A percentile compares a stretch with the other conserved stretches of the same genome.
These are phyloP conservation scores for Drosophila histrio DNA, from an alignment of 2,888 invertebrate species.

Conservation along the genomic window DNA sequence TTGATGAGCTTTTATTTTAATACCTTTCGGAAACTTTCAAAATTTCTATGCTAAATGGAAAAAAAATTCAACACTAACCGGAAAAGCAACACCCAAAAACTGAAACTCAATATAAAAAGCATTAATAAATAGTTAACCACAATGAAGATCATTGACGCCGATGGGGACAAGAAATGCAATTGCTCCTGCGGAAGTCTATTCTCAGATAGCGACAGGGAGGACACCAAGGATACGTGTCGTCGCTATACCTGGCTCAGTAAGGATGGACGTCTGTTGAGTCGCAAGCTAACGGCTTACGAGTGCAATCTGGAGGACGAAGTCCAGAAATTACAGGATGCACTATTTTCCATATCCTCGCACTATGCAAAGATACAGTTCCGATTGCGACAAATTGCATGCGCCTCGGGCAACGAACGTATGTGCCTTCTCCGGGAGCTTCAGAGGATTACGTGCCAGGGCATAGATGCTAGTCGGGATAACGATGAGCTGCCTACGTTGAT, in stretches of 20 bases:
- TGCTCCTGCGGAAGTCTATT: background rate
- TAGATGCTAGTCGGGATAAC: constrained; percentile 25
- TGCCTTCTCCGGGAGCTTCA: constrained; percentile 71
- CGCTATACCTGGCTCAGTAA: constrained; percentile 52
- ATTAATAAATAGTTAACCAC: background rate
- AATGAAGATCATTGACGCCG: background rate
- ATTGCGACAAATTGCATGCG: constrained; percentile 69
- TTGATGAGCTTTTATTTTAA: background rate
- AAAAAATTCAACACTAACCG: constrained; percentile 13
- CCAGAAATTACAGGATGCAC: constrained; percentile 67
- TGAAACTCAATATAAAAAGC: background rate
- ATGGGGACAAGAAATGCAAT: background rate
- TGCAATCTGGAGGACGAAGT: constrained; percentile 71
- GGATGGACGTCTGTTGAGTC: constrained; percentile 33
- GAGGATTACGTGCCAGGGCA: constrained; percentile 48
- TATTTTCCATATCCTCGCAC: constrained; percentile 74
- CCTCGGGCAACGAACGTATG: constrained; percentile 57
- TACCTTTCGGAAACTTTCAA: constrained; percentile 33
- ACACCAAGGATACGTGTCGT: background rate
- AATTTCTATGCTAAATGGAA: constrained; percentile 35
- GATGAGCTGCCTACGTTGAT: constrained; percentile 62
- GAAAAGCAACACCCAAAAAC: background rate
- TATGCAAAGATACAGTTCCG: constrained; percentile 80
- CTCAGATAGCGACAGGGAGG: background rate
- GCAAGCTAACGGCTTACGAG: constrained; percentile 63